phyloP scores from a whole-genome alignment of 92 coral and sea anemone genomes.

The Virgularia gustaviana region DNA sequence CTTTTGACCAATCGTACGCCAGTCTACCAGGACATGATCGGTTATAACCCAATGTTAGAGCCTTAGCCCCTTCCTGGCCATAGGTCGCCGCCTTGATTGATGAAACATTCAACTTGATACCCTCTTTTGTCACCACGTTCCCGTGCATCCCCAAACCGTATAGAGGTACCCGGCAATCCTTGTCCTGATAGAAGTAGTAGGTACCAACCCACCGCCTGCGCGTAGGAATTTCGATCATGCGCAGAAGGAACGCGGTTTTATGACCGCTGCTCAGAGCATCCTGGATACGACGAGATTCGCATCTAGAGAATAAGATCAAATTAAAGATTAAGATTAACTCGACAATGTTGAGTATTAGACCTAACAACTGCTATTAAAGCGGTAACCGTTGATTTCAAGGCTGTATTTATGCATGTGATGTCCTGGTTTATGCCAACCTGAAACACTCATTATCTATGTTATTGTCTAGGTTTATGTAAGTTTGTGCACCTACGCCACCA shows the following conservation, averaged over 20 bases:
- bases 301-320: neutral
- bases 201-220: constrained; percentile 6
- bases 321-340: neutral
- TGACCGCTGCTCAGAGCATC: neutral
- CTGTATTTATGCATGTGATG: too few relatives aligned
- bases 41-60: neutral
- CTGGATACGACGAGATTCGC: constrained; percentile 23
- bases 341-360: too few relatives aligned
- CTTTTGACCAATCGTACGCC: neutral
- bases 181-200: constrained; percentile 21
- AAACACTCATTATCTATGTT: too few relatives aligned
- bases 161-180: constrained; percentile 9
- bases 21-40: constrained; percentile 14
- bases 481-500: too few relatives aligned
- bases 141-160: constrained; percentile 26
- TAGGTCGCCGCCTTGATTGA: constrained; percentile 1
- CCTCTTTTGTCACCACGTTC: neutral
- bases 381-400: too few relatives aligned
- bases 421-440: too few relatives aligned
- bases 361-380: too few relatives aligned
- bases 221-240: neutral
- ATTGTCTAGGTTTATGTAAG: too few relatives aligned
- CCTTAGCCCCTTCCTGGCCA: neutral
- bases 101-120: neutral
- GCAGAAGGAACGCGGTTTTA: constrained; percentile 21